Evolutionary conservation across 1,140 invertebrate species (phyloP), one percentile per base, ranked within the genome.

Genomic region (Solen grandis): DNA sequence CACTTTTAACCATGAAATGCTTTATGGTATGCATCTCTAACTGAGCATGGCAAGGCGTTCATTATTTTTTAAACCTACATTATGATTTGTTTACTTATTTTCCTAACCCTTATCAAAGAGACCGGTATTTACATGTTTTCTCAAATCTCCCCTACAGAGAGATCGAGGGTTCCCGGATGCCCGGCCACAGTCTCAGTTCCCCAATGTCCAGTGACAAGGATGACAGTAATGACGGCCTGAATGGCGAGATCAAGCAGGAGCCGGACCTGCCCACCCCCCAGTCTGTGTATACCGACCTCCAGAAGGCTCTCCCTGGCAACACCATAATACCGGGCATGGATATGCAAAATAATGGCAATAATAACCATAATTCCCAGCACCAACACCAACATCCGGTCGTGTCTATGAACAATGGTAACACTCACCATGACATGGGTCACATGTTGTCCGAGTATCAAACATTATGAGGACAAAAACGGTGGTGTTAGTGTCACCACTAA

Each of bases 391-490:
- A 78, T 66, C 65, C 63, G 55, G 65, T 80, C 27, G 55, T 65
- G 5, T 80, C 77, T 22, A 73, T 80, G 69, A 80, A 80, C 57
- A 80, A 80, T 72, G 68, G 66, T 72, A 66, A 59, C 27, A 46
- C 59, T 14, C 74, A 76, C 33, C 73, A 80, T 41, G 77, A 80
- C 54, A 80, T 80, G 77, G 77, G 77, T 13, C 66, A 80, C 59
- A 80, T 80, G 33, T 65, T 80, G 54, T 38, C 33, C n/a, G 66
- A 80, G 41, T 80, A 72, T 60, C 77, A 80, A 41, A 80, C 77
- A 62, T 80, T 80, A 55, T 80, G 77, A 80, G 52, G 69, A 16
- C 50, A 72, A 27, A 22, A 22, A 19, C n/a, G 31, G 22, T 25
- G 41, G 41, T 46, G 41, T 10, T 46, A 19, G 19, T 19, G 41